Evolutionary conservation across 2,888 invertebrate species (phyloP), one percentile per base, ranked within the genome.

Genomic region (Polietes domitor): DNA sequence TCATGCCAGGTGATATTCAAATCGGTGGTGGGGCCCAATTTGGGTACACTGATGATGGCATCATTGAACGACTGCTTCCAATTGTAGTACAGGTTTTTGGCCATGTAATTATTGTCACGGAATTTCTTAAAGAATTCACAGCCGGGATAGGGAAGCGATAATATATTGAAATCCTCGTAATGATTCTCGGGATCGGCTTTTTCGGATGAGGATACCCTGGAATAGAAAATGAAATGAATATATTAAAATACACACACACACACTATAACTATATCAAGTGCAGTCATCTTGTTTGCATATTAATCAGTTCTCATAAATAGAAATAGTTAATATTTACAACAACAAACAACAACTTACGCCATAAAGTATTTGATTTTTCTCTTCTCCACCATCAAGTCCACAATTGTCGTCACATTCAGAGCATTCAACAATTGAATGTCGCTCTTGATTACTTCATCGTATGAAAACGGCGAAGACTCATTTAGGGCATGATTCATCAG

Each of bases 361-460:
- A 96, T 92, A 83, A 95, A 95, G 92, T 95, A 96, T 92, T 96
- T 97, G 53, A 96, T 95, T 93, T 96, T 96, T 88, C 96, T 95
- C 89, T 96, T 96, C 90, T 97, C 96, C 9, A 97, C 96, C 96
- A 97, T 97, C 75, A 97, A 94, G 92, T 97, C 96, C 85, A 96
- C 94, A 87, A 97, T 96, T 72, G 95, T 95, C 76, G 94, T 94
- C 17, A 96, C 95, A 87, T 95, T 95, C 41, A 96, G 93, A 21
- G 93, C 93, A 90, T 95, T 95, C 43, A 97, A 91, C 63, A 96
- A 92, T 87, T 94, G 94, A 74, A 96, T 96, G 89, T 97, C 96
- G 74, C 89, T 91, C 80, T 89, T 90, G 71, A 92, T 91, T 43
- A 90, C 91, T 86, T 92, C 91, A 19, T 89, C 89, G 77, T 92